Percentiles rank a stretch among this genome's conserved stretches.
Evolutionary conservation across 2,888 invertebrate genomes (phyloP).

Genomic region (Xiphydria camelus): DNA sequence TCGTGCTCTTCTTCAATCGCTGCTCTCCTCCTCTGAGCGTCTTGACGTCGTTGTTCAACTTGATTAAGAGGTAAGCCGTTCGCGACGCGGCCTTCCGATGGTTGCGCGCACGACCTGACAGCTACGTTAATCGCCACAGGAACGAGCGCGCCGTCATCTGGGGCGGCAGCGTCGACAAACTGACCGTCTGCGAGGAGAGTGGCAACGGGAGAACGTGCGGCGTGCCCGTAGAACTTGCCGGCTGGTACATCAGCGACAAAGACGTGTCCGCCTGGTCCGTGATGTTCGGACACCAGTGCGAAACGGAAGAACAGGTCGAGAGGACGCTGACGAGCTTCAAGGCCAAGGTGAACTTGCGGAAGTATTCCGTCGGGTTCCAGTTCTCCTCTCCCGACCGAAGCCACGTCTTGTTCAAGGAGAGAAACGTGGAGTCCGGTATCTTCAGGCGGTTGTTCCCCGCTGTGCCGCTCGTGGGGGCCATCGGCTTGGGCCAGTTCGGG

Average conservation of each 20-base stretch:
- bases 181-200: too few species aligned
- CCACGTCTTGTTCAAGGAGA: constrained; percentile 22
- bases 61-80: too few species aligned
- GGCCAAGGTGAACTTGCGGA: constrained; percentile 36
- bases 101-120: too few species aligned
- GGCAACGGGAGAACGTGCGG: too few species aligned
- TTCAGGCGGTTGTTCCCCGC: constrained; percentile 48
- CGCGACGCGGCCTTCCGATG: too few species aligned
- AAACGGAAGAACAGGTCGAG: constrained; percentile 21
- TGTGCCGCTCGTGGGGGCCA: constrained; percentile 44
- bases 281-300: constrained; percentile 26
- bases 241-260: constrained; percentile 32
- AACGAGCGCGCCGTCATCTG: too few species aligned
- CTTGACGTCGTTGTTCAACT: too few species aligned
- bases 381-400: constrained; percentile 47
- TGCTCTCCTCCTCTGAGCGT: too few species aligned
- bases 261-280: constrained; percentile 46
- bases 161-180: too few species aligned
- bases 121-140: too few species aligned
- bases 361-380: constrained; percentile 46
- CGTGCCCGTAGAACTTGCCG: too few species aligned
- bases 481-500: constrained; percentile 50
- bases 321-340: constrained; percentile 33
- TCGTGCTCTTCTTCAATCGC: too few species aligned
- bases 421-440: constrained; percentile 39